Conservation (phyloP, 2,797 vertebrate genomes). For the Echiichthys vipera region DNA sequence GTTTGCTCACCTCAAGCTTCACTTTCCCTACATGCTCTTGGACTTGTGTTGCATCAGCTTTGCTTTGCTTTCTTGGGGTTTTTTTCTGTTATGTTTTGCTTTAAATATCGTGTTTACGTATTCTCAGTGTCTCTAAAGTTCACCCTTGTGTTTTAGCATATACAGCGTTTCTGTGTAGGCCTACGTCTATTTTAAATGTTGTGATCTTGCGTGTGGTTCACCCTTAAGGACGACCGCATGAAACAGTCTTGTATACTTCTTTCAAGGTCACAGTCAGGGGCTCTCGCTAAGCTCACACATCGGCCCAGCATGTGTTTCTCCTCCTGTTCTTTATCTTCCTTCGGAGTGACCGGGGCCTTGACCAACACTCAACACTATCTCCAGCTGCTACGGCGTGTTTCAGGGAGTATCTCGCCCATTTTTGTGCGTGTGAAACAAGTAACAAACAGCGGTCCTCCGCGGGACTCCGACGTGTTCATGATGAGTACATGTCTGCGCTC, state of each 20-base stretch:
- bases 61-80: background rate
- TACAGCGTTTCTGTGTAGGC: background rate
- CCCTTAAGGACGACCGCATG: no score
- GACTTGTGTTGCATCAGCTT: background rate
- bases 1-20: background rate
- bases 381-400: background rate
- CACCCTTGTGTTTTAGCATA: background rate
- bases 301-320: background rate
- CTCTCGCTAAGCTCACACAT: background rate
- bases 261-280: background rate
- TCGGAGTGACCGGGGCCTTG: background rate
- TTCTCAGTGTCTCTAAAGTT: background rate
- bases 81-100: background rate
- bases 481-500: slow-evolving; percentile 56
- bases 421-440: slow-evolving; percentile 17
- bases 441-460: slow-evolving; percentile 32
- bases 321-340: background rate
- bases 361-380: background rate
- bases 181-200: background rate
- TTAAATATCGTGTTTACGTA: background rate
- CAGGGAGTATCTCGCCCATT: background rate
- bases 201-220: background rate
- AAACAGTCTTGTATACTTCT: background rate
- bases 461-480: slow-evolving; percentile 55
- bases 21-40: background rate